Percentiles rank a stretch among this genome's conserved stretches.
These are phyloP conservation scores for Promerops cafer DNA, from an alignment of 2,113 vertebrate genomes.

Conservation along the genomic window DNA sequence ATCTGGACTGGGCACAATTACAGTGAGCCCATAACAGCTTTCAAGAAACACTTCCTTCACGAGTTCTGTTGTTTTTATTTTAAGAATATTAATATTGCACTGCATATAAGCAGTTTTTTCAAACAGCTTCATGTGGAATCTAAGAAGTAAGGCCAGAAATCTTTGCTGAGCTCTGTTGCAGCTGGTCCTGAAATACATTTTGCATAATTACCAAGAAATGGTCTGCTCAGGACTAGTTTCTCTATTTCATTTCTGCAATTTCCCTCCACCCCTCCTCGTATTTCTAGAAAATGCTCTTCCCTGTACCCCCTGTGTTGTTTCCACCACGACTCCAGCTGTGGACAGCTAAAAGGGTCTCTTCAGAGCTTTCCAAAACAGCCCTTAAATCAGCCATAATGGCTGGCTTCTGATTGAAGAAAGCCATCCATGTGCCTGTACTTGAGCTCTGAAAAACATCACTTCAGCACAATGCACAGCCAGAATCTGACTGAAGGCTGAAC, in stretches of 20 bases:
- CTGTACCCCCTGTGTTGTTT: background rate
- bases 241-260: background rate
- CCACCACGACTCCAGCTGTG: background rate
- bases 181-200: background rate
- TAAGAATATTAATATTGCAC: background rate
- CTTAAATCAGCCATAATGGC: constrained; percentile 15
- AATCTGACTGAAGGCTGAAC: background rate
- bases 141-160: background rate
- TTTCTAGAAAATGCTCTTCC: background rate
- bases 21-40: background rate
- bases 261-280: background rate
- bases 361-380: constrained; percentile 3
- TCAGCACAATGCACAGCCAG: constrained; percentile 9
- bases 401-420: constrained; percentile 52
- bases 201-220: background rate
- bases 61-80: background rate
- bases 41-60: background rate
- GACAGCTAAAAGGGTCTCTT: constrained; percentile 34
- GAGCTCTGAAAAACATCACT: constrained; percentile 8
- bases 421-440: background rate
- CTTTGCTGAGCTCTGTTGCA: background rate
- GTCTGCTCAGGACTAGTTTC: background rate
- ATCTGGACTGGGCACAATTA: background rate
- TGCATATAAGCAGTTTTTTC: background rate
- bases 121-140: background rate